Evolutionary conservation across 2,113 vertebrate genomes (phyloP), one percentile per base, ranked within the genome.

Genomic region (Trogon melanurus): DNA sequence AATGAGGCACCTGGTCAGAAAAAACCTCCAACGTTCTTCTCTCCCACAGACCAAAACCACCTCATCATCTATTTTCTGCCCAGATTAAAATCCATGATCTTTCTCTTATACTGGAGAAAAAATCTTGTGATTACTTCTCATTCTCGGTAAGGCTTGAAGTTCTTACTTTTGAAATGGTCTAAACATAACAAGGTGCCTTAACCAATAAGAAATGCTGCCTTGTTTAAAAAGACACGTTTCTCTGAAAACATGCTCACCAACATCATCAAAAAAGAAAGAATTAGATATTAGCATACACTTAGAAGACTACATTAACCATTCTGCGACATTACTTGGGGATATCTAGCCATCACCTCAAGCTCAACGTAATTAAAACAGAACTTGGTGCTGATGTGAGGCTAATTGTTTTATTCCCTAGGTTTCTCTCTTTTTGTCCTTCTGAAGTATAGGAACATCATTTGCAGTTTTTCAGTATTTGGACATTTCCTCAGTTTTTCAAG

Each of bases 341-440:
- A 84, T 74, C 88, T 70, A 83, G 60, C 72, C 1, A 0, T 66
- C 85, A 96, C 64, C 76, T 93, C 60, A 92, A 96, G 58, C 75
- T 88, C 44, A 91, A 84, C 2, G 0, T 90, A 89, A 95, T 94
- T 92, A 95, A 83, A 95, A 61, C 27, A 88, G 82, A 91, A 80
- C 54, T 83, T 0, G 0, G 21, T 41, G 48, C 53, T 80, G 70
- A 96, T 93, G 83, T 66, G 47, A 94, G 64, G 95, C 60, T 96
- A 94, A 97, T 86, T 78, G 56, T 81, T 94, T 88, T 92, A 90
- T 88, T 95, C 91, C 85, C 88, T 62, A 56, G 64, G 30, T 85
- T 88, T 51, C 66, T 54, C 34, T 67, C 79, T 66, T 80, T 90
- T 91, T 91, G 91, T 75, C 64, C 60, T 92, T 84, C 69, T 73